phyloP scores from a whole-genome alignment of 2,888 invertebrate species.

The Eilema caniola region DNA sequence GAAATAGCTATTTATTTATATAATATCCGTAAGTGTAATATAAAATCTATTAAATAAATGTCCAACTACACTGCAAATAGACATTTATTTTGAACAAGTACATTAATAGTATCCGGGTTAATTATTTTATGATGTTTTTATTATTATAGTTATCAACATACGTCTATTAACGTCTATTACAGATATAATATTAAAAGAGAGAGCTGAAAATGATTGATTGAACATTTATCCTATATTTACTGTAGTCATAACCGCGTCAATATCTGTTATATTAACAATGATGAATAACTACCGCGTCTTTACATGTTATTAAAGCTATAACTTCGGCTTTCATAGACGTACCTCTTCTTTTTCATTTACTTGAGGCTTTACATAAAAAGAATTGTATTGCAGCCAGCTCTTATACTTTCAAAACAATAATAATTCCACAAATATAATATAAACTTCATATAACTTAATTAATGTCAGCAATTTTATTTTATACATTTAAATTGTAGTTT shows the following conservation, averaged over 20 bases:
- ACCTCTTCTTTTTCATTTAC: slow-evolving; percentile 3
- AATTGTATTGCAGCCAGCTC: slow-evolving; percentile 14
- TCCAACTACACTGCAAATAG: not conserved
- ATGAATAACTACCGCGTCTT: slow-evolving; percentile 28
- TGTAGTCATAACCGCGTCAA: slow-evolving; percentile 34
- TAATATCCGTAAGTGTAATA: not conserved
- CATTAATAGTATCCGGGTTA: not conserved
- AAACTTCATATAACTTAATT: slow-evolving; percentile 24
- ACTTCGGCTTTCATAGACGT: slow-evolving; percentile 21
- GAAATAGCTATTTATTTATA: not conserved
- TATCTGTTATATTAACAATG: slow-evolving; percentile 31
- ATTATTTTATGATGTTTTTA: slow-evolving; percentile 27
- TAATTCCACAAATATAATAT: slow-evolving; percentile 30
- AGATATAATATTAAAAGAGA: slow-evolving; percentile 39
- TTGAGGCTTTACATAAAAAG: not conserved
- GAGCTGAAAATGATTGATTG: slow-evolving; percentile 37
- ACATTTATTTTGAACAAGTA: not conserved
- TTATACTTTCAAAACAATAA: slow-evolving; percentile 22
- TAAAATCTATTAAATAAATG: not conserved
- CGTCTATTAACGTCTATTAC: slow-evolving; percentile 27
- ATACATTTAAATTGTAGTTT: slow-evolving; percentile 34
- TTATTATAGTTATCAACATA: slow-evolving; percentile 17
- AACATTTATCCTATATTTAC: slow-evolving; percentile 33
- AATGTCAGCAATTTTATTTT: slow-evolving; percentile 27
- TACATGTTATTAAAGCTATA: slow-evolving; percentile 11